Conservation (phyloP, 2,797 vertebrate species). For the Spinibarbus caldwelli region DNA sequence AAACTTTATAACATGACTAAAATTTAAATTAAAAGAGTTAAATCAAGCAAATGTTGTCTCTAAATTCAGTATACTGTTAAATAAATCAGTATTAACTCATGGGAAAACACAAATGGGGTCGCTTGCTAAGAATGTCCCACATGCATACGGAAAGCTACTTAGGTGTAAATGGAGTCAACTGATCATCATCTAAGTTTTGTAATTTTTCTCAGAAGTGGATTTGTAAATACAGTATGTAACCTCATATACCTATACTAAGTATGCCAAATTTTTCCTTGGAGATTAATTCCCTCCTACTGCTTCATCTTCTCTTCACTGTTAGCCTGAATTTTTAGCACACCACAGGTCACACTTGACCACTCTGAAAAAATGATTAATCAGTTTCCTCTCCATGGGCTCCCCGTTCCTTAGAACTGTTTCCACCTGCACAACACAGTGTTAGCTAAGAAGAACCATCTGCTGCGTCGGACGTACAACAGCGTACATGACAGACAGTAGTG, state of each 20-base stretch:
- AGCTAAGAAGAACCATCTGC: conserved; percentile 62
- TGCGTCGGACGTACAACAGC: conserved; percentile 26
- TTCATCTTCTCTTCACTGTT: conserved; percentile 11
- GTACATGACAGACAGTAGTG: conserved; percentile 30
- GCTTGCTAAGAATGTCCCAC: neutral
- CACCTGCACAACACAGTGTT: conserved; percentile 51
- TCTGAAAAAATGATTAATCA: conserved; percentile 56
- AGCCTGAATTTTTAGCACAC: conserved; percentile 15
- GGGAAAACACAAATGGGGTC: neutral
- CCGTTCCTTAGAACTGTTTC: conserved; percentile 35
- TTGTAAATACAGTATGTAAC: neutral
- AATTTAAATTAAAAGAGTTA: neutral
- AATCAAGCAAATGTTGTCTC: neutral
- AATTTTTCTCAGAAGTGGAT: neutral
- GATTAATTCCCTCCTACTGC: conserved; percentile 13
- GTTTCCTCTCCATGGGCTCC: conserved; percentile 50
- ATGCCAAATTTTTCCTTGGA: neutral
- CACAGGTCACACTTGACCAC: conserved; percentile 41
- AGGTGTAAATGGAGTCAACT: neutral
- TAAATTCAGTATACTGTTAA: neutral
- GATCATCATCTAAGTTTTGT: neutral
- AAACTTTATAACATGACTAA: neutral
- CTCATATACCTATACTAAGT: neutral
- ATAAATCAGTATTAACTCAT: neutral
- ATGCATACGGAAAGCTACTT: neutral